Conservation (phyloP, 2,113 vertebrate species). For the Merops nubicus region DNA sequence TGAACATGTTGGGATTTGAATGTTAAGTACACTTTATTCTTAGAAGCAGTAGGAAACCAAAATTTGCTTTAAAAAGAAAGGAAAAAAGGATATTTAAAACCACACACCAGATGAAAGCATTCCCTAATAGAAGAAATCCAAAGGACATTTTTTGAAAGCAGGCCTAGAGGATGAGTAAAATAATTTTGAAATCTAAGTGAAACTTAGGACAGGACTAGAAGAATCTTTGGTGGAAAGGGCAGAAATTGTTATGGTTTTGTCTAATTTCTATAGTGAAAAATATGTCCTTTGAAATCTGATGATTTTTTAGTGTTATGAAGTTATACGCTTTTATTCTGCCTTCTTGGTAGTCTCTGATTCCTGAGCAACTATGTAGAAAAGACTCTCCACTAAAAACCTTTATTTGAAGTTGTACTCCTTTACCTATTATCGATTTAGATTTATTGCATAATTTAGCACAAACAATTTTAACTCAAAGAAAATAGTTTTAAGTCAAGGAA, state of each 20-base stretch:
- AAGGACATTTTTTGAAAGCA: background rate
- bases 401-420: background rate
- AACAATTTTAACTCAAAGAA: background rate
- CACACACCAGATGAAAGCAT: background rate
- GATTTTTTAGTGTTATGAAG: background rate
- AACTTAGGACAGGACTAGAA: background rate
- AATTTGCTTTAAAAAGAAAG: background rate
- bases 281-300: background rate
- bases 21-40: background rate
- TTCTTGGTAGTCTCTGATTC: background rate
- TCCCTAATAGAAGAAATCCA: background rate
- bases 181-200: background rate
- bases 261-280: background rate
- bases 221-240: fast-evolving
- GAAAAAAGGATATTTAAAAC: background rate
- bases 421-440: background rate
- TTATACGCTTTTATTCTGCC: background rate
- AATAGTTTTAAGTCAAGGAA: background rate
- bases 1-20: background rate
- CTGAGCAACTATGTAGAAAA: background rate
- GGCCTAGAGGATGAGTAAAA: background rate
- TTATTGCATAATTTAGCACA: background rate
- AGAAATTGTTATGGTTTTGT: background rate
- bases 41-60: background rate
- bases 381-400: background rate